These are phyloP conservation scores for Dasypus novemcinctus DNA, from an alignment of 2,113 vertebrate species.

Conservation along the genomic window DNA sequence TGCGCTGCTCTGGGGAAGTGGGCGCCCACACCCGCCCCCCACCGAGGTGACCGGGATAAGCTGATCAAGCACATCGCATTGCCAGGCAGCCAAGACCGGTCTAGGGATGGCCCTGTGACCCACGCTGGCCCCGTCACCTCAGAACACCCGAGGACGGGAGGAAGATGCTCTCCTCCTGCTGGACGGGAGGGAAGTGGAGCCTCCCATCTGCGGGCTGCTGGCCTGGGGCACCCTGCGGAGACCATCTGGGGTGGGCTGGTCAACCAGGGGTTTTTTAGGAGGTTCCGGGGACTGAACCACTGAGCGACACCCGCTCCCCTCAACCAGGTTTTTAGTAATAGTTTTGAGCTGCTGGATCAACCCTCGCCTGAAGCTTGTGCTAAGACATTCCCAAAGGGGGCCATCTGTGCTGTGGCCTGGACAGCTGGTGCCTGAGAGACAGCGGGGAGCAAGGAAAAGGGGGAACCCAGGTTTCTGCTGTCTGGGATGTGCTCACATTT, in stretches of 20 bases:
- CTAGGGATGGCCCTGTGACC: neutral
- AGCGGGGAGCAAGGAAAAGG: neutral
- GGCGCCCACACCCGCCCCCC: no score
- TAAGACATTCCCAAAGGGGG: fast-evolving
- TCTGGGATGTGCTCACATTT: no score
- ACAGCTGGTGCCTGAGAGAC: neutral
- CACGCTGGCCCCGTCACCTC: no score
- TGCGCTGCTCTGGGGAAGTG: neutral
- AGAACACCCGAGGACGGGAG: neutral
- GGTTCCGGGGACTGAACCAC: no score
- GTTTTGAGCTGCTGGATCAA: neutral
- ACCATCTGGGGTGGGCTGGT: neutral
- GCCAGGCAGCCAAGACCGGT: neutral
- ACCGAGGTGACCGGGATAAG: neutral
- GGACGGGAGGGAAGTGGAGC: no score
- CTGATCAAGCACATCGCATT: fast-evolving
- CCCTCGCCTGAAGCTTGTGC: neutral
- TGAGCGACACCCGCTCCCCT: no score
- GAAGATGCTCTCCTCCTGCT: no score
- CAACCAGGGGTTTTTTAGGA: no score
- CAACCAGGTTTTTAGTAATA: no score
- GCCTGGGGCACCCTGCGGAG: fast-evolving
- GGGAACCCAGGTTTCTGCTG: neutral
- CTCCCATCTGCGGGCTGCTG: neutral
- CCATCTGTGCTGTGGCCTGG: neutral